phyloP scores from a whole-genome alignment of 2,113 vertebrate species.

The Cervus canadensis region DNA sequence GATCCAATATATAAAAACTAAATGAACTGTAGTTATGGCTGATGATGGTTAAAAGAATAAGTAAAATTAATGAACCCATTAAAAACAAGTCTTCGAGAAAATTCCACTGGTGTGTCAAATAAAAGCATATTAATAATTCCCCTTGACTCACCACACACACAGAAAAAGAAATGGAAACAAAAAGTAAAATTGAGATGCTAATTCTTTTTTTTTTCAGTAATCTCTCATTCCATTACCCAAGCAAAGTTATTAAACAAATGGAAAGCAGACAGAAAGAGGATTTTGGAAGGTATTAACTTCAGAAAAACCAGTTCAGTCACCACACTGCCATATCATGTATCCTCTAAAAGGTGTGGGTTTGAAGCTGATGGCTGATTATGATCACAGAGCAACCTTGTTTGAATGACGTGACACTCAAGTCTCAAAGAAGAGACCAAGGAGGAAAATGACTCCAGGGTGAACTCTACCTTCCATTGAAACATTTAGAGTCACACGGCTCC shows the following conservation, averaged over 20 bases:
- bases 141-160: neutral
- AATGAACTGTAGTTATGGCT: neutral
- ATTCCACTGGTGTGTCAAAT: neutral
- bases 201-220: neutral
- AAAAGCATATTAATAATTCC: constrained; percentile 24
- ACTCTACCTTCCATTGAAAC: neutral
- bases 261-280: neutral
- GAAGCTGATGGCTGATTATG: neutral
- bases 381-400: neutral
- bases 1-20: constrained; percentile 34
- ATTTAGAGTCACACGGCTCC: neutral
- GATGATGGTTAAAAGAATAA: neutral
- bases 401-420: neutral
- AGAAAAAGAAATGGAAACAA: neutral
- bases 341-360: neutral
- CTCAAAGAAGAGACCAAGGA: neutral
- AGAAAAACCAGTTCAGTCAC: neutral
- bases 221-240: constrained; percentile 1
- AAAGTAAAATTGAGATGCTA: neutral
- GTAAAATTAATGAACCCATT: constrained; percentile 37
- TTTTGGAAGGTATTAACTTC: neutral
- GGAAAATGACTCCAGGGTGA: neutral
- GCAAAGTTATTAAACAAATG: neutral
- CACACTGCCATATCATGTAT: neutral
- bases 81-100: constrained; percentile 28